These are phyloP conservation scores for Oxytorus armatus DNA, from an alignment of 2,888 invertebrate species.

Conservation along the genomic window DNA sequence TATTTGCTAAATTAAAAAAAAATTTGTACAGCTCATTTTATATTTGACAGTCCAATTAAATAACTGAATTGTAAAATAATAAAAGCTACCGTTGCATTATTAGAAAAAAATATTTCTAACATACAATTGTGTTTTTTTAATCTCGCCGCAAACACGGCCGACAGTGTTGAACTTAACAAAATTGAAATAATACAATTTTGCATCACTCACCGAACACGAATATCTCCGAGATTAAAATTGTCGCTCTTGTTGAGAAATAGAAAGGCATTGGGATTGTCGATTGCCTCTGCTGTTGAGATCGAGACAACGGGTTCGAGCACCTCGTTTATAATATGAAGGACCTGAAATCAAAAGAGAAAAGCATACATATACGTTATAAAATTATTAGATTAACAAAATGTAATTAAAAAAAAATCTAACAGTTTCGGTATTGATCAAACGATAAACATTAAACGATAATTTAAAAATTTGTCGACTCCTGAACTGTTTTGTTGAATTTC, in stretches of 20 bases:
- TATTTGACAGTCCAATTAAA: too few species aligned
- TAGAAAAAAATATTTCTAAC: too few species aligned
- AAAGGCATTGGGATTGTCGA: conserved; percentile 93
- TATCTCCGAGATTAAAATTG: conserved; percentile 89
- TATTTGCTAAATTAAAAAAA: too few species aligned
- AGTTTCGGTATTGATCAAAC: not conserved
- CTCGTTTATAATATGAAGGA: conserved; percentile 95
- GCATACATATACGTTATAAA: not conserved
- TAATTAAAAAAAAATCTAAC: not conserved
- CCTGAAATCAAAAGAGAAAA: conserved; percentile 85
- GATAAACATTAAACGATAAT: not conserved
- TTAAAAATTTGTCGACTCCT: too few species aligned
- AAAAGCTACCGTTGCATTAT: too few species aligned
- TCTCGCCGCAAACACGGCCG: too few species aligned
- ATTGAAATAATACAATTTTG: not conserved
- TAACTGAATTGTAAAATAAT: too few species aligned
- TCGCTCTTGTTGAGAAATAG: conserved; percentile 92
- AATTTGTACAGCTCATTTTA: too few species aligned
- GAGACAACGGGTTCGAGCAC: conserved; percentile 91
- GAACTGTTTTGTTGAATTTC: too few species aligned
- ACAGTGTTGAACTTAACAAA: too few species aligned
- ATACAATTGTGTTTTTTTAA: too few species aligned
- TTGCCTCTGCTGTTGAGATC: conserved; percentile 86
- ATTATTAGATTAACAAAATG: conserved; percentile 1
- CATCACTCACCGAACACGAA: conserved; percentile 88